These are phyloP conservation scores for Hypsibius dujardini DNA, from an alignment of 1,140 invertebrate species.

Conservation along the genomic window DNA sequence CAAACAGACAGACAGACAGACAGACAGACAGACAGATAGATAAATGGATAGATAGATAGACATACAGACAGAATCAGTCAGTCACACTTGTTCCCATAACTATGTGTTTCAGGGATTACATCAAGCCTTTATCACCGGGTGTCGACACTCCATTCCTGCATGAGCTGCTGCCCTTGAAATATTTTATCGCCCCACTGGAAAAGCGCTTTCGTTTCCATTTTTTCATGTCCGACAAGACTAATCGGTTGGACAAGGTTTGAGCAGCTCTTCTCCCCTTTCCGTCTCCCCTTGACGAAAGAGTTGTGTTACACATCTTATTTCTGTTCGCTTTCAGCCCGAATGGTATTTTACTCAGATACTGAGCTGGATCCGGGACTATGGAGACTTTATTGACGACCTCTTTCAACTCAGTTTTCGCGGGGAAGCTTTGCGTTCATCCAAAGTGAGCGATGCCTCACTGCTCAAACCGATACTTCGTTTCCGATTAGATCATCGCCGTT, in stretches of 20 bases:
- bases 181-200: slow-evolving; percentile 2
- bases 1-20: no score
- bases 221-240: slow-evolving; percentile 7
- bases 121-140: not conserved
- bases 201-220: slow-evolving; percentile 12
- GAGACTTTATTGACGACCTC: not conserved
- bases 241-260: not conserved
- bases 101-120: not conserved
- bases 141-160: not conserved
- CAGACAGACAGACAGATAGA: no score
- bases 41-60: no score
- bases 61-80: no score
- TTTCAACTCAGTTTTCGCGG: not conserved
- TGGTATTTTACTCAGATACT: slow-evolving; percentile 13
- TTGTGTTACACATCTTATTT: no score
- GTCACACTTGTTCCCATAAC: not conserved
- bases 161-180: not conserved
- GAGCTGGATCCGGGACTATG: slow-evolving; percentile 1
- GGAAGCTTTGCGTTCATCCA: not conserved
- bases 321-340: not conserved
- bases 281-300: no score
- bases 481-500: not conserved
- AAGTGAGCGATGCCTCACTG: not conserved
- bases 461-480: not conserved
- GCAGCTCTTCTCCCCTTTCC: no score